These are phyloP conservation scores for Entomobrya proxima DNA, from an alignment of 2,888 invertebrate genomes.

Conservation along the genomic window DNA sequence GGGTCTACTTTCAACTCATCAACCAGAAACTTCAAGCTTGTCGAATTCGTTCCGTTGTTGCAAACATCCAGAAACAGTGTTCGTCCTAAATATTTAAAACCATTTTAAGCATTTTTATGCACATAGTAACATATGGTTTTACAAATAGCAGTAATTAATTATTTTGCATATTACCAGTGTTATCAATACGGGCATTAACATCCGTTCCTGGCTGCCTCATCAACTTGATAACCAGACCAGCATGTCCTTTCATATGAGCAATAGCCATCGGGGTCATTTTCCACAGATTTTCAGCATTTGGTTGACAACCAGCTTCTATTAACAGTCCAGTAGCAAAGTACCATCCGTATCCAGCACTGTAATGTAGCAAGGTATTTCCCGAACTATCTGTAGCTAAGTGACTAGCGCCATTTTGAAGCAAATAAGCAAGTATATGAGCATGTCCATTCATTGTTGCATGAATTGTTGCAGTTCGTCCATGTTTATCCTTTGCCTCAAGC, in stretches of 20 bases:
- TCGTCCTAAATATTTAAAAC: constrained; percentile 19
- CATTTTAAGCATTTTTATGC: not conserved
- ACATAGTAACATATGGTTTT: too few relatives aligned
- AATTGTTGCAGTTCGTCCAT: constrained; percentile 79
- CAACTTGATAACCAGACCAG: constrained; percentile 78
- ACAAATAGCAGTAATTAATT: too few relatives aligned
- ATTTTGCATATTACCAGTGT: constrained; percentile 66
- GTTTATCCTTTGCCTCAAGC: constrained; percentile 78
- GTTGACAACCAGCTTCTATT: constrained; percentile 78
- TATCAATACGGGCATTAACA: constrained; percentile 69
- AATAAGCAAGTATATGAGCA: constrained; percentile 78
- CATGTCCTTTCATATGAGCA: constrained; percentile 79
- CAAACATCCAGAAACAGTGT: constrained; percentile 71
- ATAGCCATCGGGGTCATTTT: constrained; percentile 79
- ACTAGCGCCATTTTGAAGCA: constrained; percentile 78
- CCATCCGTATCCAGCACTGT: constrained; percentile 81
- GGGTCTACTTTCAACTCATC: constrained; percentile 78
- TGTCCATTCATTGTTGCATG: constrained; percentile 80
- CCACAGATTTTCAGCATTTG: constrained; percentile 78
- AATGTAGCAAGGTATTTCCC: constrained; percentile 79
- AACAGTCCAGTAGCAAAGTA: constrained; percentile 78
- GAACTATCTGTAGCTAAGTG: constrained; percentile 79
- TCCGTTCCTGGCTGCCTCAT: constrained; percentile 77
- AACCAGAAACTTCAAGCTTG: constrained; percentile 77
- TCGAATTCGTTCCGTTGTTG: constrained; percentile 19